Evolutionary conservation across 2,888 invertebrate genomes (phyloP).

Genomic region (Seira ritae): DNA sequence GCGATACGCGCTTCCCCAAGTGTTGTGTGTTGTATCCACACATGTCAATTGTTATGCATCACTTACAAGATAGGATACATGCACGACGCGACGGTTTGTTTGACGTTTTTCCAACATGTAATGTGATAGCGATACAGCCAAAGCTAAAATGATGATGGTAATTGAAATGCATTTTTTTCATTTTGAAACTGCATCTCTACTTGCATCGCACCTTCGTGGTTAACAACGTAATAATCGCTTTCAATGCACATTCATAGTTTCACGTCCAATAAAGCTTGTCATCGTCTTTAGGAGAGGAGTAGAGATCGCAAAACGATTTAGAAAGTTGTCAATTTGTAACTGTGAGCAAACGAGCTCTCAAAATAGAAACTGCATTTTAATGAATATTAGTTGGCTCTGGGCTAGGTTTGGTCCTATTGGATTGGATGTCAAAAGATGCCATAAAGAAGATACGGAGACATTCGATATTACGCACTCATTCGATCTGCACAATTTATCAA

Average conservation of each 20-base stretch:
- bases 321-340: conserved; percentile 68
- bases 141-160: background rate
- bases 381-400: background rate
- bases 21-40: too few relatives aligned
- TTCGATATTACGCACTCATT: background rate
- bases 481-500: background rate
- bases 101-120: too few relatives aligned
- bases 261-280: conserved; percentile 25
- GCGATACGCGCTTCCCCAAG: background rate
- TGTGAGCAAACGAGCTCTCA: conserved; percentile 53
- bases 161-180: background rate
- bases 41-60: background rate
- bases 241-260: background rate
- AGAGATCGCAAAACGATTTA: conserved; percentile 65
- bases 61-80: background rate
- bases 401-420: background rate
- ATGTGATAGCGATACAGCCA: too few relatives aligned
- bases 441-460: background rate
- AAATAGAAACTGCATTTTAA: conserved; percentile 64
- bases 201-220: background rate
- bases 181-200: background rate
- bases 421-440: background rate
- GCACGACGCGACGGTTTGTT: background rate
- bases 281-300: conserved; percentile 27
- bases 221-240: background rate